These are phyloP conservation scores for Graphium colonna DNA, from an alignment of 2,888 invertebrate genomes.

Conservation along the genomic window DNA sequence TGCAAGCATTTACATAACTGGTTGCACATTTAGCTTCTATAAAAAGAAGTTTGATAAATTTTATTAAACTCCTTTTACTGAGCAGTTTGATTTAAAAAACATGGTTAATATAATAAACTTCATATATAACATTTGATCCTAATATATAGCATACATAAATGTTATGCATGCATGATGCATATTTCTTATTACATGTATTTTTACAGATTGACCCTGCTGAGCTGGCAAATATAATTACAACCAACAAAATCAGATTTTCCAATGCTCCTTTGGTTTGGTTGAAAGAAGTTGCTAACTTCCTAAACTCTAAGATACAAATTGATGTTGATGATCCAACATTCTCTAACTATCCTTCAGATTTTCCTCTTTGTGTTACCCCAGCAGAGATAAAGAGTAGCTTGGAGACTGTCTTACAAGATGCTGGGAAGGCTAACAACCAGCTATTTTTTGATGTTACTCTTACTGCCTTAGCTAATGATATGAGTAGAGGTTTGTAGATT, in stretches of 20 bases:
- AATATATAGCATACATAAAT: too few relatives aligned
- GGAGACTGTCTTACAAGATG: conserved; percentile 75
- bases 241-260: conserved; percentile 82
- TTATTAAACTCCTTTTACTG: too few relatives aligned
- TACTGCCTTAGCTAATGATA: conserved; percentile 85
- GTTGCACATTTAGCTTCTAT: background rate
- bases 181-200: too few relatives aligned
- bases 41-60: background rate
- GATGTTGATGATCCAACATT: conserved; percentile 84
- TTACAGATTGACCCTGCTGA: conserved; percentile 82
- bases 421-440: conserved; percentile 82
- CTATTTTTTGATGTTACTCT: conserved; percentile 86
- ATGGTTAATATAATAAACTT: too few relatives aligned
- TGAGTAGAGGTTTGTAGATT: conserved; percentile 81
- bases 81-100: too few relatives aligned
- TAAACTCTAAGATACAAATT: conserved; percentile 81
- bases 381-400: conserved; percentile 61
- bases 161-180: too few relatives aligned
- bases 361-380: conserved; percentile 78
- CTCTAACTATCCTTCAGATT: conserved; percentile 73
- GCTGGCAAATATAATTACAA: conserved; percentile 66
- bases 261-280: conserved; percentile 85
- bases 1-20: conserved; percentile 17
- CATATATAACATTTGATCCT: too few relatives aligned
- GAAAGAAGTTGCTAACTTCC: conserved; percentile 83